These are phyloP conservation scores for Leuciscus waleckii DNA, from an alignment of 2,797 vertebrate species.

Conservation along the genomic window DNA sequence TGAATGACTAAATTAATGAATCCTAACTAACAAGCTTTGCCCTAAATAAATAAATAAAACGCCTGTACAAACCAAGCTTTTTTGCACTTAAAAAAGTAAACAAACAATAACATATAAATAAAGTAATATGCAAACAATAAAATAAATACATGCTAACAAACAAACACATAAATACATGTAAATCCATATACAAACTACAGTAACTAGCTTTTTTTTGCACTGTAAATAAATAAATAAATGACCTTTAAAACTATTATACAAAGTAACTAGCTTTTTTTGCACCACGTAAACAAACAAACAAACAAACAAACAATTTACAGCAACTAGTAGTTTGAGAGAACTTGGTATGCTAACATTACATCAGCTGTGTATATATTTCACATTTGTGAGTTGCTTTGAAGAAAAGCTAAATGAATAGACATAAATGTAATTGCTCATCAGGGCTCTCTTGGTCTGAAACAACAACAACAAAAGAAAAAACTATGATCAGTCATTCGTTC, in stretches of 20 bases:
- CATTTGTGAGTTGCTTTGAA: neutral
- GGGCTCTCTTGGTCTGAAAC: neutral
- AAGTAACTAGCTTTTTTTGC: neutral
- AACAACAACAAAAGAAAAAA: neutral
- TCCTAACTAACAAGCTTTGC: too few species aligned
- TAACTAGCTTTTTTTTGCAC: neutral
- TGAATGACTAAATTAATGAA: neutral
- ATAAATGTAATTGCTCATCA: neutral
- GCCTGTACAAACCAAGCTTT: too few species aligned
- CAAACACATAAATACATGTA: neutral
- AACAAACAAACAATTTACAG: too few species aligned
- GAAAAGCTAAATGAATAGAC: neutral
- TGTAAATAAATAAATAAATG: neutral
- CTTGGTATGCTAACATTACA: neutral
- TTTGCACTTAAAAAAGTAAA: neutral
- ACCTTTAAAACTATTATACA: neutral
- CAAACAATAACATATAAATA: neutral
- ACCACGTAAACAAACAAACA: too few species aligned
- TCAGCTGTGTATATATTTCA: neutral
- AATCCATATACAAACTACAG: neutral
- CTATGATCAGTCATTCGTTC: neutral
- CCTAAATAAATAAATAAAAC: too few species aligned
- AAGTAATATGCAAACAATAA: neutral
- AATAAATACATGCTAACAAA: neutral
- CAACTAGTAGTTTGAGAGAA: neutral